Evolutionary conservation across 1,140 invertebrate genomes (phyloP).

Genomic region (Drosophila takahashii): DNA sequence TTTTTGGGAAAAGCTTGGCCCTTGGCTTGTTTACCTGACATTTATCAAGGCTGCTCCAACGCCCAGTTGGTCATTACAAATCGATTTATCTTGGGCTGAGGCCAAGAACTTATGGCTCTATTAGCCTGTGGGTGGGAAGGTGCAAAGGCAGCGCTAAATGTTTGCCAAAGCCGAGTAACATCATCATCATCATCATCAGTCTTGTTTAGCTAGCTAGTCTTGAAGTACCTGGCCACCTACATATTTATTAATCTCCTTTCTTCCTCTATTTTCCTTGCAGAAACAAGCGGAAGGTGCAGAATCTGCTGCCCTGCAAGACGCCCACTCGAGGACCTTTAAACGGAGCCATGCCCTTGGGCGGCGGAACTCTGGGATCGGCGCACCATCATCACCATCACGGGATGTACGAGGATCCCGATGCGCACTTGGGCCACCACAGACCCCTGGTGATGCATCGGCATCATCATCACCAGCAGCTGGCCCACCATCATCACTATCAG

Average conservation of each 20-base stretch:
- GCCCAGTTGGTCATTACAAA: slow-evolving; percentile 74
- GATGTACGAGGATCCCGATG: slow-evolving; percentile 87
- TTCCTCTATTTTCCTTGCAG: slow-evolving; percentile 84
- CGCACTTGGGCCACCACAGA: slow-evolving; percentile 80
- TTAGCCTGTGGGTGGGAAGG: slow-evolving; percentile 31
- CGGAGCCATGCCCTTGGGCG: slow-evolving; percentile 76
- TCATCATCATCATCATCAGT: slow-evolving; percentile 57
- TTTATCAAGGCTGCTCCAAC: slow-evolving; percentile 50
- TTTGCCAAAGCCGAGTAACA: slow-evolving; percentile 36
- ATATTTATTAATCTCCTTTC: slow-evolving; percentile 28
- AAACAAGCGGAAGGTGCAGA: slow-evolving; percentile 90
- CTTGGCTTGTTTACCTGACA: slow-evolving; percentile 63
- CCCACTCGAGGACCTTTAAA: slow-evolving; percentile 87
- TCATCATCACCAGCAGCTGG: slow-evolving; percentile 83
- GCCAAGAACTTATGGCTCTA: slow-evolving; percentile 72
- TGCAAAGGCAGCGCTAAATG: slow-evolving; percentile 19
- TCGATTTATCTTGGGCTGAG: slow-evolving; percentile 71
- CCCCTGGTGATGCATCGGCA: slow-evolving; percentile 83
- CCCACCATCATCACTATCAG: slow-evolving; percentile 74
- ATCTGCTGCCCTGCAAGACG: slow-evolving; percentile 89
- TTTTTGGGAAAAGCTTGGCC: slow-evolving; percentile 25
- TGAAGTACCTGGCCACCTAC: not conserved
- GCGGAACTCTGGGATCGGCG: slow-evolving; percentile 39
- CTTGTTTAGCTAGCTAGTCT: slow-evolving; percentile 17
- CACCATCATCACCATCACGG: slow-evolving; percentile 80